Percentiles rank a stretch among this genome's conserved stretches.
These are phyloP conservation scores for Sigmodon hispidus DNA, from an alignment of 2,113 vertebrate species.

Conservation along the genomic window DNA sequence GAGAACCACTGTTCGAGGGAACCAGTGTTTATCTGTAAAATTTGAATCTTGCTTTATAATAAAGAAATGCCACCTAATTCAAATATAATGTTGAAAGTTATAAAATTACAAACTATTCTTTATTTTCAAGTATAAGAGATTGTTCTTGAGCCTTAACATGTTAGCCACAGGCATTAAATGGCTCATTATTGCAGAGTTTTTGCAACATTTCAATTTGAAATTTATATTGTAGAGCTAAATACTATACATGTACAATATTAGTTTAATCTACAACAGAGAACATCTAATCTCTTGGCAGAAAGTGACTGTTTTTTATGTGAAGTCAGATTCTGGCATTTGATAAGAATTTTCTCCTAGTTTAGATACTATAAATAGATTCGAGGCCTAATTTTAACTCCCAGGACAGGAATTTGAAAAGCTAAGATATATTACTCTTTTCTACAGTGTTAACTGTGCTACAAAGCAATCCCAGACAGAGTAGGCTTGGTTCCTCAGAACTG, in stretches of 20 bases:
- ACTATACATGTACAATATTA: constrained; percentile 3
- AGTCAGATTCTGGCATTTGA: constrained; percentile 19
- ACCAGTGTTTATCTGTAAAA: background rate
- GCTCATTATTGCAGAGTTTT: background rate
- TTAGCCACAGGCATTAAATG: background rate
- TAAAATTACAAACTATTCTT: constrained; percentile 14
- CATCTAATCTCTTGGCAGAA: constrained; percentile 26
- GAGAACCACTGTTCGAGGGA: no score
- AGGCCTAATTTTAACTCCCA: constrained; percentile 22
- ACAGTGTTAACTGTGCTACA: constrained; percentile 47
- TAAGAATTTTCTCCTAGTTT: constrained; percentile 53
- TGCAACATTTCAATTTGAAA: constrained; percentile 15
- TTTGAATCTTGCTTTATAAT: background rate
- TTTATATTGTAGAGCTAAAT: constrained; percentile 54
- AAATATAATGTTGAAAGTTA: constrained; percentile 32
- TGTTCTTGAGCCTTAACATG: background rate
- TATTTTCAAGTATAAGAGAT: constrained; percentile 30
- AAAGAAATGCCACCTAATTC: background rate
- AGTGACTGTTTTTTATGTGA: constrained; percentile 24
- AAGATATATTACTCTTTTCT: constrained; percentile 56
- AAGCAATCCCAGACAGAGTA: constrained; percentile 21
- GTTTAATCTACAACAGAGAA: background rate
- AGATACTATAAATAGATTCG: background rate
- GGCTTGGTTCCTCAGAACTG: constrained; percentile 11
- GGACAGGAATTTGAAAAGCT: constrained; percentile 45